Evolutionary conservation across 2,797 vertebrate species (phyloP).

Genomic region (Cygnus olor): DNA sequence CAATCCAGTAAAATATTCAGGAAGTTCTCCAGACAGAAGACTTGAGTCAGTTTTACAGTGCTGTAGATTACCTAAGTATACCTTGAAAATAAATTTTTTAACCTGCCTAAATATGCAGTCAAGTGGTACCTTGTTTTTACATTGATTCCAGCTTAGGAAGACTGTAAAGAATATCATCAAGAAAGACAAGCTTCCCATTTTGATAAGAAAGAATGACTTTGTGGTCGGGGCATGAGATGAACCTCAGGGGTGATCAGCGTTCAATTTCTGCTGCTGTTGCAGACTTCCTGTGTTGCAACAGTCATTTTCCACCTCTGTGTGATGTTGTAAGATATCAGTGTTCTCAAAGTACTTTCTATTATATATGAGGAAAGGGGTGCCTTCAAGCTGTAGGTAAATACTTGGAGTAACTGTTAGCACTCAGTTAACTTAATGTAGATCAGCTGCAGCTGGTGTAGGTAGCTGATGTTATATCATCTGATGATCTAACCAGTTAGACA

Average conservation of each 20-base stretch:
- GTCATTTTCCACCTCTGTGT: neutral
- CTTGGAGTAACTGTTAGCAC: neutral
- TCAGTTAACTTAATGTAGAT: neutral
- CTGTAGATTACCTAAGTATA: neutral
- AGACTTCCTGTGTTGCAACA: neutral
- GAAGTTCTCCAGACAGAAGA: neutral
- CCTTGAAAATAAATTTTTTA: neutral
- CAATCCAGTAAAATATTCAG: neutral
- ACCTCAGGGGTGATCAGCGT: neutral
- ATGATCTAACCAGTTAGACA: neutral
- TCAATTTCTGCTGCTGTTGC: neutral
- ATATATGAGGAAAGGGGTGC: neutral
- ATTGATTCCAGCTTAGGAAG: neutral
- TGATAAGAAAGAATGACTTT: neutral
- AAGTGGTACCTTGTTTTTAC: neutral
- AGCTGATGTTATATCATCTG: neutral
- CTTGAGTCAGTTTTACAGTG: conserved; percentile 19
- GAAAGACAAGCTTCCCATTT: neutral
- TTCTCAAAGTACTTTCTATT: neutral
- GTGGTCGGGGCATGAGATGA: neutral
- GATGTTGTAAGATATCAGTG: neutral
- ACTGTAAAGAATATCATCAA: neutral
- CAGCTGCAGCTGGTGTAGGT: neutral
- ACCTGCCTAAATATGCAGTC: neutral
- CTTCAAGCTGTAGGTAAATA: neutral